Conservation (phyloP, 2,797 vertebrate genomes). For the Otus scops region DNA sequence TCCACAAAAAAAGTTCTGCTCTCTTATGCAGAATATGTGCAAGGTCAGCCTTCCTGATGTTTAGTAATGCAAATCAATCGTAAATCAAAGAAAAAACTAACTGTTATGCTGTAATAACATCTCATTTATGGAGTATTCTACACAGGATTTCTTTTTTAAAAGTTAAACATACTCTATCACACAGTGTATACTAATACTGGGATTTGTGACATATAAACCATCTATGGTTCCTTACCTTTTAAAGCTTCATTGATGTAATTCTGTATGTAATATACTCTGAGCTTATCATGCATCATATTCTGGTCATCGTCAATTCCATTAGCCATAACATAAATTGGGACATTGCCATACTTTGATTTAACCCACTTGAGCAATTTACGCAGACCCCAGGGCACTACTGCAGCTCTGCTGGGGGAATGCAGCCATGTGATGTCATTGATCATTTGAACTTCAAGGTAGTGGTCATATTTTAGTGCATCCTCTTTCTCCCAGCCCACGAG, state of each 20-base stretch:
- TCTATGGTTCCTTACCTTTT: conserved; percentile 85
- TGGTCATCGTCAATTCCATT: conserved; percentile 89
- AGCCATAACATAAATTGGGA: conserved; percentile 88
- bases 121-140: neutral
- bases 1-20: neutral
- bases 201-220: neutral
- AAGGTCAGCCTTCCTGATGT: neutral
- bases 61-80: neutral
- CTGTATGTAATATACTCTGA: conserved; percentile 90
- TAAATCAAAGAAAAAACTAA: neutral
- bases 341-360: conserved; percentile 80
- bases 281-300: conserved; percentile 81
- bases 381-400: conserved; percentile 94
- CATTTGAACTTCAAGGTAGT: conserved; percentile 86
- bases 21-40: neutral
- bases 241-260: conserved; percentile 95
- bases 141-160: neutral
- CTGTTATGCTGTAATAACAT: neutral
- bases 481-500: conserved; percentile 90
- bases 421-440: conserved; percentile 94
- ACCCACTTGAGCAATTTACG: conserved; percentile 92
- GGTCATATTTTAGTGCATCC: conserved; percentile 84
- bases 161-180: neutral
- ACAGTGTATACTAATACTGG: neutral
- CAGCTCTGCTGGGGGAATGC: conserved; percentile 81